Evolutionary conservation across 1,140 invertebrate species (phyloP).

Genomic region (Pygmarrhopalites habei): DNA sequence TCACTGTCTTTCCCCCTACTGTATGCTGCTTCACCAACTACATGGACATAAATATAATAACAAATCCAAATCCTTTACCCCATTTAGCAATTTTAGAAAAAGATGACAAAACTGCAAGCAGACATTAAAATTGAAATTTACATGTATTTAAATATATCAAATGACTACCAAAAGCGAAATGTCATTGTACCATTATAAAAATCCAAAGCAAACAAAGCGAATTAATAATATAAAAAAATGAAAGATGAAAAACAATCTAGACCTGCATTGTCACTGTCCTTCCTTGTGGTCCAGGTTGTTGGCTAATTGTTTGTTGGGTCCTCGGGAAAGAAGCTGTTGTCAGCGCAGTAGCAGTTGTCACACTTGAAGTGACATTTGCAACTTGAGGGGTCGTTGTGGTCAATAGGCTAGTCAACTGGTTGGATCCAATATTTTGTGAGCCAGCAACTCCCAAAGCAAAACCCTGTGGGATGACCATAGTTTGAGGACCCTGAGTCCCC

Average conservation of each 20-base stretch:
- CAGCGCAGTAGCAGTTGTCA: not conserved
- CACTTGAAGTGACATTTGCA: not conserved
- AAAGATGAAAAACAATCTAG: not conserved
- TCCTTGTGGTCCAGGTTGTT: not conserved
- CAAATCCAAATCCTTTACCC: not conserved
- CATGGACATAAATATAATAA: not conserved
- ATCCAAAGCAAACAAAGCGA: too few relatives aligned
- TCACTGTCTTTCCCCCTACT: conserved; percentile 35
- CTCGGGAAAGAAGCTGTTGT: not conserved
- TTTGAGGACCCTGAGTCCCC: conserved; percentile 4
- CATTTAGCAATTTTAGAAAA: too few relatives aligned
- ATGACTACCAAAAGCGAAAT: too few relatives aligned
- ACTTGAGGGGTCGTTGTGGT: not conserved
- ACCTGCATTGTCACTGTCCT: conserved; percentile 15
- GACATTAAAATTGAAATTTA: too few relatives aligned
- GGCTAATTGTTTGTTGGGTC: not conserved
- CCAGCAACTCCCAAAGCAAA: conserved; percentile 6
- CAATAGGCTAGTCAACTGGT: not conserved
- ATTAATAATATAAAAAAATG: too few relatives aligned
- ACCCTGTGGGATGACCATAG: conserved; percentile 23
- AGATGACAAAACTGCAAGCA: too few relatives aligned
- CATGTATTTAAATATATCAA: too few relatives aligned
- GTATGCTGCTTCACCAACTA: conserved; percentile 37
- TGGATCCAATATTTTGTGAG: too few relatives aligned
- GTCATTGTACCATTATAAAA: too few relatives aligned